Base-by-base conservation (phyloP, 2,888 invertebrate species). In the Pachliopta kotzebuea region DNA sequence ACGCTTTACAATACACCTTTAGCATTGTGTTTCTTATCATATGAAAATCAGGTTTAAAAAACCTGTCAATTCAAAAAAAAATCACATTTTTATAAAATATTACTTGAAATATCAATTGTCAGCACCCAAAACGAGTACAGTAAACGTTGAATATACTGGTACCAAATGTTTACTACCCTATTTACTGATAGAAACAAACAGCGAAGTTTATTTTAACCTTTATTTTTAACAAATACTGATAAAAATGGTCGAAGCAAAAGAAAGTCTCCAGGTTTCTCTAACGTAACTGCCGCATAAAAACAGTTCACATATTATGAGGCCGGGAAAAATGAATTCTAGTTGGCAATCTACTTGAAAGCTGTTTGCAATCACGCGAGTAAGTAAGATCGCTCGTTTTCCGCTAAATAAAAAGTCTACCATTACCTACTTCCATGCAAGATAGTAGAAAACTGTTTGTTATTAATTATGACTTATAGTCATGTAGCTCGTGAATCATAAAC, bases 281-380 rank as follows among this genome's bases (percentile, higher is more conserved):
- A 58, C 49, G 62, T 62, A 50, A 65, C 62, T 62, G 55, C 55
- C 49, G 31, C 62, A 59, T 63, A 63, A 64, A 65, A 68, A 61
- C 56, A 57, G 61, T 65, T 65, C 63, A 65, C 57, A 65, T 65
- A 65, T 65, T 62, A 65, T 62, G 65, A 58, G 58, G n/a, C 17
- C 45, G 57, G 58, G 61, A 59, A 65, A 65, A 31, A 65, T 67
- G 74, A 68, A 71, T 68, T 65, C 69, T 69, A 67, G 69, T 70
- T 69, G 70, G 72, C 74, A 74, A 75, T 75, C 72, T 71, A 71
- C 68, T 71, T 74, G 72, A 74, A 72, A 75, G 75, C 73, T 69
- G 70, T 66, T 70, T 67, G 72, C 71, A 73, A 72, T 72, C 70
- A 71, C 68, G 71, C 67, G 67, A 70, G 67, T 67, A 65, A 63